These are phyloP conservation scores for Tarsius wallacei DNA, from an alignment of 2,797 vertebrate species.

Conservation along the genomic window DNA sequence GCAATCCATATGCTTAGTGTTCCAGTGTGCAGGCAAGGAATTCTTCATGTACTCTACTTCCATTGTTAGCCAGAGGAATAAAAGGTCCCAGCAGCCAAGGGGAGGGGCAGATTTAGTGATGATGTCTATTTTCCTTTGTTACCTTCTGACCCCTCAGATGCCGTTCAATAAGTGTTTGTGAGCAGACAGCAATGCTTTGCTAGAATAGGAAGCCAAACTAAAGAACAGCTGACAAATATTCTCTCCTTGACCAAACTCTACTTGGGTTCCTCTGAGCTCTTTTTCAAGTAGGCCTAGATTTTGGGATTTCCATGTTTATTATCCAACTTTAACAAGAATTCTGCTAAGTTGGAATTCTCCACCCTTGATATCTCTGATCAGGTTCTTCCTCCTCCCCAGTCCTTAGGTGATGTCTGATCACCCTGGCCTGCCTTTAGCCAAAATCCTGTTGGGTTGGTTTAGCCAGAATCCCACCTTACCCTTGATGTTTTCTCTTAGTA, in stretches of 20 bases:
- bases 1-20: slow-evolving; percentile 40
- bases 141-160: not conserved
- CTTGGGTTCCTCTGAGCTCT: not conserved
- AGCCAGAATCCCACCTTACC: not conserved
- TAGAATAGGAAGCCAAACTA: no score
- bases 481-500: not conserved
- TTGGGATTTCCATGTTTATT: not conserved
- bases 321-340: not conserved
- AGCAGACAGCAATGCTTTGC: not conserved
- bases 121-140: not conserved
- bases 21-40: slow-evolving; percentile 20
- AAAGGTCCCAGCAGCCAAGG: not conserved
- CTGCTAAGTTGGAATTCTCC: not conserved
- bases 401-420: not conserved
- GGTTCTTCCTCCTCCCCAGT: not conserved
- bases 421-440: not conserved
- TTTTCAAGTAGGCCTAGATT: not conserved
- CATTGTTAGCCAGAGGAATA: not conserved
- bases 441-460: not conserved
- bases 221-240: not conserved
- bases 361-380: not conserved
- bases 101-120: not conserved
- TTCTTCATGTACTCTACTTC: not conserved
- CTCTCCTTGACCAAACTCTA: not conserved
- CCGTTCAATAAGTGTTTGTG: not conserved